Conservation (phyloP, 2,888 invertebrate genomes). For the Cancer borealis region DNA sequence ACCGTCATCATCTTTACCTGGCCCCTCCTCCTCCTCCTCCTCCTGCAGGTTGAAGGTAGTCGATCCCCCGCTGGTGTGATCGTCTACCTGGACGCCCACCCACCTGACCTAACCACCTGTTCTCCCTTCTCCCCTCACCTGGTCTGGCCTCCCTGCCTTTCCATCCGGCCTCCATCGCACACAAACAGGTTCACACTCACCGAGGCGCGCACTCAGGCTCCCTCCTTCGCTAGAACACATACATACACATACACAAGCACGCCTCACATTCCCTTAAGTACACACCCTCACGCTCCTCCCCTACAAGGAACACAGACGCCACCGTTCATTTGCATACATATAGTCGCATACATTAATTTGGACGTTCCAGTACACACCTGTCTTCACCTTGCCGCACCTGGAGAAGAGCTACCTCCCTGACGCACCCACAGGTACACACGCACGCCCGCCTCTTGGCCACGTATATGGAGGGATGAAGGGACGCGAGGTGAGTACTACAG, state of each 20-base stretch:
- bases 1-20: not conserved
- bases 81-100: slow-evolving; percentile 22
- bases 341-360: slow-evolving; percentile 39
- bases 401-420: slow-evolving; percentile 7
- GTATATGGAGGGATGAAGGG: slow-evolving; percentile 18
- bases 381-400: not conserved
- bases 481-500: not conserved
- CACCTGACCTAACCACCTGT: slow-evolving; percentile 21
- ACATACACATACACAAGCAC: slow-evolving; percentile 26
- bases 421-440: slow-evolving; percentile 6
- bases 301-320: slow-evolving; percentile 12
- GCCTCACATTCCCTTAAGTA: slow-evolving; percentile 43
- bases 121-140: slow-evolving; percentile 12
- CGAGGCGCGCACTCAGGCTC: not conserved
- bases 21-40: not conserved
- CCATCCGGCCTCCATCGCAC: not conserved
- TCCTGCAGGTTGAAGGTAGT: not conserved
- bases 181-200: slow-evolving; percentile 26
- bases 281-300: not conserved
- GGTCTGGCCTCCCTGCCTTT: not conserved
- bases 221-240: not conserved
- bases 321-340: slow-evolving; percentile 41
- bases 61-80: slow-evolving; percentile 18
- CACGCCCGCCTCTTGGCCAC: not conserved
- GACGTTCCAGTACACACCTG: not conserved